Conservation (phyloP, 2,797 vertebrate genomes). For the Numenius phaeopus region DNA sequence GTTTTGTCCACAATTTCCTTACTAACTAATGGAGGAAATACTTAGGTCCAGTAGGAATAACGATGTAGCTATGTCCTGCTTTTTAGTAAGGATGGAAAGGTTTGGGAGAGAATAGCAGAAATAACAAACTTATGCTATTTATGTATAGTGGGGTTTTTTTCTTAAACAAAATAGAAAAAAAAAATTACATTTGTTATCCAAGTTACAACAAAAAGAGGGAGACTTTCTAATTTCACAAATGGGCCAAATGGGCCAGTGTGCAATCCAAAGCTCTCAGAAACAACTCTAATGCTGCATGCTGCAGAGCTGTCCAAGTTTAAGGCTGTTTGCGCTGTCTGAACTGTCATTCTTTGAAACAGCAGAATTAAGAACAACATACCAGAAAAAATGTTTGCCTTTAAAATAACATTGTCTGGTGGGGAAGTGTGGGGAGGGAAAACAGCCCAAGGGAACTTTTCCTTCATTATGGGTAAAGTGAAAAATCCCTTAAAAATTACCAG, state of each 20-base stretch:
- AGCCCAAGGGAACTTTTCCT: neutral
- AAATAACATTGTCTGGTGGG: neutral
- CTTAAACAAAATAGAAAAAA: neutral
- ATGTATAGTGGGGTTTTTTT: neutral
- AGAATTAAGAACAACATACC: neutral
- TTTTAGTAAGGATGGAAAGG: neutral
- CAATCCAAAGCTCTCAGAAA: neutral
- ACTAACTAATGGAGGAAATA: neutral
- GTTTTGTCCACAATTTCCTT: neutral
- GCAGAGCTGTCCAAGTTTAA: neutral
- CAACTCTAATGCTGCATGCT: neutral
- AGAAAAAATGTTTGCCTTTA: neutral
- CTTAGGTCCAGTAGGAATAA: neutral
- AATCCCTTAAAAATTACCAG: neutral
- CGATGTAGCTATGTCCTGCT: too few relatives aligned
- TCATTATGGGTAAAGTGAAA: neutral
- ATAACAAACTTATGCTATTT: neutral
- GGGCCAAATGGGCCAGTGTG: neutral
- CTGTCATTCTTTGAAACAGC: neutral
- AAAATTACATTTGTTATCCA: neutral
- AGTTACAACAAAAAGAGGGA: neutral
- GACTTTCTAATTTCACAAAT: neutral
- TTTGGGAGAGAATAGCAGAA: neutral
- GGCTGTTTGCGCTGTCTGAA: neutral
- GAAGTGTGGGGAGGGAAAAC: neutral